phyloP scores from a whole-genome alignment of 2,113 vertebrate genomes.

The Arvicanthis niloticus region DNA sequence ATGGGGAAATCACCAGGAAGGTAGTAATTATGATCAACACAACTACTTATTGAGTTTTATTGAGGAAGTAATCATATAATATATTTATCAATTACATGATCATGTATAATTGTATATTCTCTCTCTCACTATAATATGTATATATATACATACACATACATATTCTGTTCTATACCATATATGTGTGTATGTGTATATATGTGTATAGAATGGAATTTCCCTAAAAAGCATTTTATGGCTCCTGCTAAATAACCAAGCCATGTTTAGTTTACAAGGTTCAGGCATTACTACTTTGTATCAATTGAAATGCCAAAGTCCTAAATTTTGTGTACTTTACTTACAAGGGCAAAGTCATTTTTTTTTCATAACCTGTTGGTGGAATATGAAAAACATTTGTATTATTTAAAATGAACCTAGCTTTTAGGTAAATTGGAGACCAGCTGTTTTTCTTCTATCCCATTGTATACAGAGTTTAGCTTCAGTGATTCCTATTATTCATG shows the following conservation, averaged over 20 bases:
- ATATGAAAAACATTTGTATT: slow-evolving; percentile 6
- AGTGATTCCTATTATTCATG: background rate
- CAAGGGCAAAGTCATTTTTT: background rate
- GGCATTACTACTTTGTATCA: background rate
- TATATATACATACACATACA: background rate
- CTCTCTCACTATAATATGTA: background rate
- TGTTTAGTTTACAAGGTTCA: slow-evolving; percentile 11
- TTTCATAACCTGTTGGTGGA: background rate
- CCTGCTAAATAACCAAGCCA: background rate
- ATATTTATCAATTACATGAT: background rate
- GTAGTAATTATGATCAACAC: slow-evolving; percentile 2
- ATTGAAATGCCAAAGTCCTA: background rate
- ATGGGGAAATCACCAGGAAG: background rate
- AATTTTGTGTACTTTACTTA: background rate
- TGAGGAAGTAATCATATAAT: background rate
- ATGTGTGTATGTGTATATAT: background rate
- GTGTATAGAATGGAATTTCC: background rate
- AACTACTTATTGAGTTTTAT: background rate
- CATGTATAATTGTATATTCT: background rate
- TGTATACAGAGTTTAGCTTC: background rate
- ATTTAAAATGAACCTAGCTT: background rate
- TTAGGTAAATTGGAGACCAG: background rate
- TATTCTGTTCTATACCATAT: too few species aligned
- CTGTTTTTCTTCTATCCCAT: background rate
- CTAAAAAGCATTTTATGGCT: background rate